A percentile compares a stretch with the other conserved stretches of the same genome.
These are phyloP conservation scores for Pangasianodon gigas DNA, from an alignment of 2,113 vertebrate species.

Conservation along the genomic window DNA sequence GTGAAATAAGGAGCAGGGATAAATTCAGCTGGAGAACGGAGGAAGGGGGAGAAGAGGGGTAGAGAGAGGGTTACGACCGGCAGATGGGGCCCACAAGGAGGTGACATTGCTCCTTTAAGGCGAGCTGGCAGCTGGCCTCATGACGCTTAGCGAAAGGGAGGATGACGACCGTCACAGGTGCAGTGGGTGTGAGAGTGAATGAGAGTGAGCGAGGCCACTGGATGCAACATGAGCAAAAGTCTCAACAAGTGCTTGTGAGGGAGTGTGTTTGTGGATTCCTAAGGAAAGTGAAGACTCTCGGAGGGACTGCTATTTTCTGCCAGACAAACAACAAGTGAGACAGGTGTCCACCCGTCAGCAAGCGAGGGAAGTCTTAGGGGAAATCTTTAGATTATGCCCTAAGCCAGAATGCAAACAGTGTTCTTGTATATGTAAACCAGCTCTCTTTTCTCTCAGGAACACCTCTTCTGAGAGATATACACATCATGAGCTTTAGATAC, in stretches of 20 bases:
- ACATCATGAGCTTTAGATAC: neutral
- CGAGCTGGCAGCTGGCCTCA: constrained; percentile 71
- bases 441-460: neutral
- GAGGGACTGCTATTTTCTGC: constrained; percentile 32
- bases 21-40: constrained; percentile 47
- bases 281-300: constrained; percentile 50
- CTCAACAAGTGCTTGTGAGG: constrained; percentile 46
- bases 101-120: constrained; percentile 58
- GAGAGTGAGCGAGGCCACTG: constrained; percentile 34
- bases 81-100: constrained; percentile 57
- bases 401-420: constrained; percentile 15
- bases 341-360: constrained; percentile 39
- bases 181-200: constrained; percentile 52
- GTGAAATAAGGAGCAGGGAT: constrained; percentile 56
- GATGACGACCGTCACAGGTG: constrained; percentile 70
- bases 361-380: constrained; percentile 24
- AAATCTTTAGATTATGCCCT: constrained; percentile 21
- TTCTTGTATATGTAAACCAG: neutral
- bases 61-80: constrained; percentile 27
- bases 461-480: neutral
- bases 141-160: constrained; percentile 54
- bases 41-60: constrained; percentile 33
- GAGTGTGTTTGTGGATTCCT: constrained; percentile 32
- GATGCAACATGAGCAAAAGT: constrained; percentile 45
- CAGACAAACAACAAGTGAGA: constrained; percentile 52